A percentile compares a stretch with the other conserved stretches of the same genome.
phyloP scores from a whole-genome alignment of 2,113 vertebrate genomes.

The Bubalus kerabau region DNA sequence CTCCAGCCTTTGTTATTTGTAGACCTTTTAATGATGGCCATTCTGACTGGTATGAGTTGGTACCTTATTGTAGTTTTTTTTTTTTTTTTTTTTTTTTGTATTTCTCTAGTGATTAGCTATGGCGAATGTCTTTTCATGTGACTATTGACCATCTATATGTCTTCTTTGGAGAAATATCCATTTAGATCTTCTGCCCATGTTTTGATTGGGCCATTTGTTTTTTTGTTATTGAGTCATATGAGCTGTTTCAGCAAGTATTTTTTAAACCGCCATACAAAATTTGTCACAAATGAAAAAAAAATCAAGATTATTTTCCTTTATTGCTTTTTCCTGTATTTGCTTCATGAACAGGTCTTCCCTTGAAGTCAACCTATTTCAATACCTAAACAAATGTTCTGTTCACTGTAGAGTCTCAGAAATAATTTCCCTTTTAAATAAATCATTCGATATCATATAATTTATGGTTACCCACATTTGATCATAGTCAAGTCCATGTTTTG shows the following conservation, averaged over 20 bases:
- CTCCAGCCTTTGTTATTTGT: background rate
- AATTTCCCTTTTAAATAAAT: background rate
- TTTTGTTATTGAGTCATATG: background rate
- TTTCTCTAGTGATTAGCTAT: background rate
- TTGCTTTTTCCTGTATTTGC: slow-evolving; percentile 8
- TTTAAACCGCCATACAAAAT: background rate
- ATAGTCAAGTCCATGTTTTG: background rate
- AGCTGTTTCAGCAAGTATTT: background rate
- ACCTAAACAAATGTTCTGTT: background rate
- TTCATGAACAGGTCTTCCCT: background rate
- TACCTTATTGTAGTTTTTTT: background rate
- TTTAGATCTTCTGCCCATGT: background rate
- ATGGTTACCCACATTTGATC: background rate
- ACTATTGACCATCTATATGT: background rate
- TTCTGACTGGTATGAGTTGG: background rate
- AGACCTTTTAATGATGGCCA: background rate
- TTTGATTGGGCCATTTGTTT: background rate
- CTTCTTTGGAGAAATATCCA: background rate
- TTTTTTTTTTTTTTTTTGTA: background rate
- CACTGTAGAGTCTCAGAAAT: background rate
- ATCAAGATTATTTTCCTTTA: background rate
- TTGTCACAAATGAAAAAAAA: slow-evolving; percentile 9
- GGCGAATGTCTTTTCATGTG: background rate
- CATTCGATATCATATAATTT: background rate
- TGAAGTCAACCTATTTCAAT: background rate